Percentiles rank a stretch among this genome's conserved stretches.
These are phyloP conservation scores for Ptychoptera albimana DNA, from an alignment of 2,888 invertebrate genomes.

Conservation along the genomic window DNA sequence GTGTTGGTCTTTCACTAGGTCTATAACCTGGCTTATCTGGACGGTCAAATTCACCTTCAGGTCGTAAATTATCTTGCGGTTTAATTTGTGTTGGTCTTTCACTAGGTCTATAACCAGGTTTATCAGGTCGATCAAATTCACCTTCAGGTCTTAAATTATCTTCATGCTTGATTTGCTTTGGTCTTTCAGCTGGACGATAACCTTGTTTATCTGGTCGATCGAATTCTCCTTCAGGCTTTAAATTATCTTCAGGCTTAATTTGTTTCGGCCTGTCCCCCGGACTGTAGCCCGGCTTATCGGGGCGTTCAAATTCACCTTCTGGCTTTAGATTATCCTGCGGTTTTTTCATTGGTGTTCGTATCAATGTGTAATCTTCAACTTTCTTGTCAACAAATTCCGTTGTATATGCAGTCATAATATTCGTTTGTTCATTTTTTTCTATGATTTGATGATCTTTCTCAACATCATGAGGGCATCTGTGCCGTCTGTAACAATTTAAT, in stretches of 20 bases:
- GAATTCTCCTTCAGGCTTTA: slow-evolving; percentile 35
- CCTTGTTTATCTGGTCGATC: slow-evolving; percentile 18
- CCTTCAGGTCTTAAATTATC: slow-evolving; percentile 41
- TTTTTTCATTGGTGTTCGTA: slow-evolving; percentile 18
- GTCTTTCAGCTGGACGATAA: slow-evolving; percentile 27
- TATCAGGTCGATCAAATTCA: slow-evolving; percentile 24
- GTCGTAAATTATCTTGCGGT: slow-evolving; percentile 15
- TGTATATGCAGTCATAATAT: slow-evolving; percentile 42
- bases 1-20: slow-evolving; percentile 18
- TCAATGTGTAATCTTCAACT: not conserved
- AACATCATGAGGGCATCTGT: slow-evolving; percentile 57
- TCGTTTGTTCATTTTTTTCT: slow-evolving; percentile 17
- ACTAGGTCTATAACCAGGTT: slow-evolving; percentile 26
- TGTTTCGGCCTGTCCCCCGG: slow-evolving; percentile 26
- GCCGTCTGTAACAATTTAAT: slow-evolving; percentile 44
- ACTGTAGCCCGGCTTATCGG: slow-evolving; percentile 3
- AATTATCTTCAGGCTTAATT: slow-evolving; percentile 34
- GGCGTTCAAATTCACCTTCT: slow-evolving; percentile 35
- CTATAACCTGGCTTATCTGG: slow-evolving; percentile 6
- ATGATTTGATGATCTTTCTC: slow-evolving; percentile 13
- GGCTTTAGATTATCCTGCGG: slow-evolving; percentile 31
- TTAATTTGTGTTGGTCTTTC: slow-evolving; percentile 31
- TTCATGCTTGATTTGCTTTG: slow-evolving; percentile 28
- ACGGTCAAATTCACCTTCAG: slow-evolving; percentile 8
- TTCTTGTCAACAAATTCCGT: slow-evolving; percentile 33